These are phyloP conservation scores for Mechanitis messenoides DNA, from an alignment of 2,888 invertebrate genomes.

Conservation along the genomic window DNA sequence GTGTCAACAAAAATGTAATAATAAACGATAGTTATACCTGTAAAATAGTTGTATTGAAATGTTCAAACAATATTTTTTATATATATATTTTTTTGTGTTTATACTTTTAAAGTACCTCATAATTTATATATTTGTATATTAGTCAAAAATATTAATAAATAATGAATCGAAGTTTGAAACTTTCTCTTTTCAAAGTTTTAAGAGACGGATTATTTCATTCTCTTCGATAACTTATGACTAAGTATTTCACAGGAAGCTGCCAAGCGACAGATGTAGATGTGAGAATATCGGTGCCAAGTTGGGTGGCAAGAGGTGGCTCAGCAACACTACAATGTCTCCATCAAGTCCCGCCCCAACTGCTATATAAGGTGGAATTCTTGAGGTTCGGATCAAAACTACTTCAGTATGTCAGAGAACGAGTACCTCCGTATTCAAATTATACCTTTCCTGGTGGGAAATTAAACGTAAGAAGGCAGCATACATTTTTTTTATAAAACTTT, in stretches of 20 bases:
- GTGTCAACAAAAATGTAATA: too few relatives aligned
- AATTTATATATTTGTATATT: too few relatives aligned
- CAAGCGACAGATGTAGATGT: conserved; percentile 78
- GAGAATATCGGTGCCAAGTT: conserved; percentile 81
- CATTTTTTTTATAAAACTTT: conserved; percentile 7
- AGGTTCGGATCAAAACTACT: conserved; percentile 80
- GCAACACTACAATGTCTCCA: conserved; percentile 85
- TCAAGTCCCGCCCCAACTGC: conserved; percentile 83
- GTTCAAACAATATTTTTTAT: too few relatives aligned
- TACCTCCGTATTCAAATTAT: conserved; percentile 82
- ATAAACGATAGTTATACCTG: too few relatives aligned
- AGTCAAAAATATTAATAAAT: too few relatives aligned
- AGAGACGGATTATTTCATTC: too few relatives aligned
- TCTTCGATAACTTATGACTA: too few relatives aligned
- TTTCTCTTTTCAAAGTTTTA: too few relatives aligned
- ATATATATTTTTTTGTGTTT: too few relatives aligned
- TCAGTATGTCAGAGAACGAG: conserved; percentile 86
- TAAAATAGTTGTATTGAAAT: too few relatives aligned
- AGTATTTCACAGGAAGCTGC: conserved; percentile 45
- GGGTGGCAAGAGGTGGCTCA: conserved; percentile 84
- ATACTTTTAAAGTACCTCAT: too few relatives aligned
- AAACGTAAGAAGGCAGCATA: conserved; percentile 78
- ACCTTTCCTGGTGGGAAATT: conserved; percentile 81
- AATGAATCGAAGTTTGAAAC: too few relatives aligned
- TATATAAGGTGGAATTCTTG: conserved; percentile 83